Evolutionary conservation across 1,140 invertebrate species (phyloP).

Genomic region (Drosophila littoralis): DNA sequence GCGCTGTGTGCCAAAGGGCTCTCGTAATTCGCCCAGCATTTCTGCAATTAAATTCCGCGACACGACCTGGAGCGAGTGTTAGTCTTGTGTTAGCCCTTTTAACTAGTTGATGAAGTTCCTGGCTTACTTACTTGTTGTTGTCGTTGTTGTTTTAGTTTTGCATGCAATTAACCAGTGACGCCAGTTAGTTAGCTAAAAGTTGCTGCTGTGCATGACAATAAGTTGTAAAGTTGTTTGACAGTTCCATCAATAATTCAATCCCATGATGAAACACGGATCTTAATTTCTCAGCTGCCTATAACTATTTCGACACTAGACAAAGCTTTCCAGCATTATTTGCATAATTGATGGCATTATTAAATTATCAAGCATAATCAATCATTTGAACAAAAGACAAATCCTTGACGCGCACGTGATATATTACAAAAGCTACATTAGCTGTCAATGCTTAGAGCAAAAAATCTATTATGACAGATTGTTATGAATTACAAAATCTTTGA

Average conservation of each 20-base stretch:
- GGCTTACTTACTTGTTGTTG: conserved; percentile 2
- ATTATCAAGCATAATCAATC: conserved; percentile 30
- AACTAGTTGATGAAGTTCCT: conserved; percentile 12
- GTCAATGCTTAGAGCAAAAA: background rate
- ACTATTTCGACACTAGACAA: background rate
- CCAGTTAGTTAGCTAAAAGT: conserved; percentile 30
- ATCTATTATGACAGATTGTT: too few relatives aligned
- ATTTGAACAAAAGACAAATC: background rate
- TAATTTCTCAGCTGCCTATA: background rate
- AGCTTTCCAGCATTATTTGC: conserved; percentile 14
- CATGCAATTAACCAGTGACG: conserved; percentile 25
- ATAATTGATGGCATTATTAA: conserved; percentile 2
- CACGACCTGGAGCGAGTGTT: background rate
- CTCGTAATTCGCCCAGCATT: conserved; percentile 50
- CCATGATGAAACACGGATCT: background rate
- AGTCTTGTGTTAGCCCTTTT: conserved; percentile 2
- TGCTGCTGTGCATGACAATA: conserved; percentile 12
- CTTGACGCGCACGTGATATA: background rate
- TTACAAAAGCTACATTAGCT: background rate
- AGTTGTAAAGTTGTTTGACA: conserved; percentile 16
- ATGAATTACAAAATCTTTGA: too few relatives aligned
- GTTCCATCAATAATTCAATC: conserved; percentile 41
- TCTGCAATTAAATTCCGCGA: conserved; percentile 60
- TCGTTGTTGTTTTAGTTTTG: conserved; percentile 2
- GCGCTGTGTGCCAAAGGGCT: background rate